Conservation (phyloP, 2,888 invertebrate species). For the Lasioglossum oenotherae region DNA sequence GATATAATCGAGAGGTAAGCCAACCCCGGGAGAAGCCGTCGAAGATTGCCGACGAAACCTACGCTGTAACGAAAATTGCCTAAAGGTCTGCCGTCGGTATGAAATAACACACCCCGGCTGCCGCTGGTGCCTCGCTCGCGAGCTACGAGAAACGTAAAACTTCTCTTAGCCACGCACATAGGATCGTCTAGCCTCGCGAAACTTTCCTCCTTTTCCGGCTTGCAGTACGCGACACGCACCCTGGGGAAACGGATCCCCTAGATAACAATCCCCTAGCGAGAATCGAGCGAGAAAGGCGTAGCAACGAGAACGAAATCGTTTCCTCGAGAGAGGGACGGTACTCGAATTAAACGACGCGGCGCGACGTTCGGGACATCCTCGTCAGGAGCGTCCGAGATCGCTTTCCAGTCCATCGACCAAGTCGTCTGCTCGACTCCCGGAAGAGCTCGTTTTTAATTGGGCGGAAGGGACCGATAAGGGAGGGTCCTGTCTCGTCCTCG, state of each 20-base stretch:
- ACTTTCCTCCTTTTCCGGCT: conserved; percentile 8
- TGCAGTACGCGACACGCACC: neutral
- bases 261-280: conserved; percentile 46
- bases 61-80: conserved; percentile 56
- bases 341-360: conserved; percentile 64
- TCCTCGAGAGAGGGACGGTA: conserved; percentile 15
- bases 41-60: conserved; percentile 63
- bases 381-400: conserved; percentile 60
- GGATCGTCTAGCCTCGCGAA: neutral
- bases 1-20: conserved; percentile 57
- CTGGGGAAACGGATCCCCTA: conserved; percentile 5
- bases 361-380: conserved; percentile 68
- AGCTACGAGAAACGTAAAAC: conserved; percentile 30
- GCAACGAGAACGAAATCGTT: neutral
- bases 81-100: conserved; percentile 60
- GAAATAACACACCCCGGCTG: conserved; percentile 69
- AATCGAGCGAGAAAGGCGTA: neutral
- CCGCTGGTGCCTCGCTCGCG: conserved; percentile 26
- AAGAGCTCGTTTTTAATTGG: conserved; percentile 73
- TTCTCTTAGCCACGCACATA: conserved; percentile 3
- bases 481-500: conserved; percentile 62
- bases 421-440: conserved; percentile 48
- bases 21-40: conserved; percentile 59
- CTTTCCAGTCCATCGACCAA: conserved; percentile 69
- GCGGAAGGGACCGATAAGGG: conserved; percentile 73